Evolutionary conservation across 2,113 vertebrate species (phyloP), one percentile per base, ranked within the genome.

Genomic region (Pteropus alecto): DNA sequence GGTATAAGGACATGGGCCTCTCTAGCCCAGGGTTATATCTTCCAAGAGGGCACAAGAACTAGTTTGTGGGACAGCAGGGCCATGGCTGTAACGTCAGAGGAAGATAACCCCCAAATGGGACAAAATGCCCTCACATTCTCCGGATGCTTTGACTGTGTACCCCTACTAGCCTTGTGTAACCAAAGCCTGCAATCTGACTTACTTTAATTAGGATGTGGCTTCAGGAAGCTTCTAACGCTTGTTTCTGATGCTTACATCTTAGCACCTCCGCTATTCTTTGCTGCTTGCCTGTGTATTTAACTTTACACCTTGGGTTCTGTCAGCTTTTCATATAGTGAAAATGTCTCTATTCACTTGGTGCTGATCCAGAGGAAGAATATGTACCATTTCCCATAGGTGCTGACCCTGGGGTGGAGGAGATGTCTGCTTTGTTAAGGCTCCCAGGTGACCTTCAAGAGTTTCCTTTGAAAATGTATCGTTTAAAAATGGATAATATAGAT

Each of bases 271-370:
- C 68, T 76, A 14, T 87, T 96, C 89, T 74, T 88, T 89, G 51
- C 63, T n/a, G 74, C 73, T 54, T 74, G 77, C 71, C 70, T 89
- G 0, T 93, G 97, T 97, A 97, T 97, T 97, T 95, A 95, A 93
- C 86, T 94, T 96, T 54, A 74, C 96, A 94, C 94, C 90, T 93
- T 54, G 41, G 48, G 2, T 95, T 93, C 91, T 87, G 82, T 96
- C 76, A 97, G 35, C 41, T 94, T 81, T 28, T 38, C 26, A 4
- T 28, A n/a, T 2, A 19, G 61, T 71, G 67, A 61, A 96, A 87
- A 81, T 51, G n/a, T 0, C 54, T 56, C 65, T 68, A 9, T 61
- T 93, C 28, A 33, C 67, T 58, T 51, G n/a, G 14, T 85, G 67
- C 22, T 84, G 43, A 35, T 78, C 7, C 28, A 54, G 18, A 86